Evolutionary conservation across 2,888 invertebrate genomes (phyloP).

Genomic region (Rhagophthalmus giganteus): DNA sequence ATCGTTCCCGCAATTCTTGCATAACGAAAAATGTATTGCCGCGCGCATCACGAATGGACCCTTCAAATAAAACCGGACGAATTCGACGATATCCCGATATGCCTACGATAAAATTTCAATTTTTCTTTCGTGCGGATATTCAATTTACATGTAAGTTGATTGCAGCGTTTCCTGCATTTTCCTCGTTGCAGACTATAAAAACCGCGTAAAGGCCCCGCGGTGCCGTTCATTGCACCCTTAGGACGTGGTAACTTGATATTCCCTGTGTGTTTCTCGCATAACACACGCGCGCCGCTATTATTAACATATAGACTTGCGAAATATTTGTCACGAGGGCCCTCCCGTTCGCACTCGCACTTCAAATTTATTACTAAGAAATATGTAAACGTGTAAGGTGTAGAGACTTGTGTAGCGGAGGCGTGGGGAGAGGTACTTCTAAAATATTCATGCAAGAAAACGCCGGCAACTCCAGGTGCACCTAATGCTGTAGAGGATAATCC

Average conservation of each 20-base stretch:
- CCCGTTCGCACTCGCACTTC: conserved; percentile 12
- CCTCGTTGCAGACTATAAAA: conserved; percentile 18
- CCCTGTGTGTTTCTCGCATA: conserved; percentile 19
- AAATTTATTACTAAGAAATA: conserved; percentile 25
- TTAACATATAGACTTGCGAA: conserved; percentile 21
- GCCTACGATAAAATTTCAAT: conserved; percentile 23
- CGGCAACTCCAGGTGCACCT: conserved; percentile 11
- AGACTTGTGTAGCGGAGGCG: too few species aligned
- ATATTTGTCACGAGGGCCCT: conserved; percentile 19
- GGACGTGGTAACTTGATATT: conserved; percentile 24
- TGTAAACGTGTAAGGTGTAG: conserved; percentile 16
- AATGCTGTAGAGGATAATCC: too few species aligned
- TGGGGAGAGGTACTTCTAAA: conserved; percentile 14
- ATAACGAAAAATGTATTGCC: background rate
- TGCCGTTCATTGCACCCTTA: conserved; percentile 18
- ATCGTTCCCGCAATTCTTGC: background rate
- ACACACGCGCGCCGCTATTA: conserved; percentile 18
- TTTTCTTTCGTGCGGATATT: conserved; percentile 17
- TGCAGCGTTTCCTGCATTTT: conserved; percentile 22
- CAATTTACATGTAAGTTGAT: conserved; percentile 25
- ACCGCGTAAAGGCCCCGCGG: conserved; percentile 16
- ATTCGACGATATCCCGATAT: conserved; percentile 16
- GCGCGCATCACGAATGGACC: background rate
- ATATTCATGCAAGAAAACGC: conserved; percentile 16
- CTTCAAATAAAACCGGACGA: conserved; percentile 7